These are phyloP conservation scores for Ptychodera flava DNA, from an alignment of 35 echinoderm and acorn worm genomes.

Conservation along the genomic window DNA sequence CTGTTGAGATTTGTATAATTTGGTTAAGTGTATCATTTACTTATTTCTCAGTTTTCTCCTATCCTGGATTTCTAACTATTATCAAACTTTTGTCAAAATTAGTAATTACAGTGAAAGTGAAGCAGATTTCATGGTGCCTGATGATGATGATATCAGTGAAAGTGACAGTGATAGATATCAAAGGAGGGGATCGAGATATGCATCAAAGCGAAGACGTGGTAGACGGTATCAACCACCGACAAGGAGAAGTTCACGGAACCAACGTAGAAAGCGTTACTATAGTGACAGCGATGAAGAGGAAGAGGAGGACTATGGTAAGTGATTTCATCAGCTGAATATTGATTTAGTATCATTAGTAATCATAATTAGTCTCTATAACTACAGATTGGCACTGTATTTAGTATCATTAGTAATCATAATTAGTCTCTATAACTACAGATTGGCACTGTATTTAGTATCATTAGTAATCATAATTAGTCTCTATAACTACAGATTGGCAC, in stretches of 20 bases:
- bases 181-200: background rate
- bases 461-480: too few relatives aligned
- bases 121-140: background rate
- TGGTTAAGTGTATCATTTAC: too few relatives aligned
- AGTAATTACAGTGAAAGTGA: background rate
- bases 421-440: too few relatives aligned
- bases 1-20: too few relatives aligned
- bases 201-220: slow-evolving; percentile 74
- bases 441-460: too few relatives aligned
- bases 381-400: background rate
- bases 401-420: too few relatives aligned
- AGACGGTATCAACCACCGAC: slow-evolving; percentile 4
- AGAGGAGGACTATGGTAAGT: background rate
- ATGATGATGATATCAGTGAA: background rate
- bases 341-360: too few relatives aligned
- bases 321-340: background rate
- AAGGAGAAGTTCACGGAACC: background rate
- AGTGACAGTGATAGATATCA: background rate
- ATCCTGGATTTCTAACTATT: too few relatives aligned
- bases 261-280: slow-evolving; percentile 8
- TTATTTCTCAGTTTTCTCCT: too few relatives aligned
- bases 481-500: too few relatives aligned
- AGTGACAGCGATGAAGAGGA: slow-evolving; percentile 22
- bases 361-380: too few relatives aligned
- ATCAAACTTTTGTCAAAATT: too few relatives aligned